Conservation (phyloP, 1,140 invertebrate species). For the Ridgeia piscesae region DNA sequence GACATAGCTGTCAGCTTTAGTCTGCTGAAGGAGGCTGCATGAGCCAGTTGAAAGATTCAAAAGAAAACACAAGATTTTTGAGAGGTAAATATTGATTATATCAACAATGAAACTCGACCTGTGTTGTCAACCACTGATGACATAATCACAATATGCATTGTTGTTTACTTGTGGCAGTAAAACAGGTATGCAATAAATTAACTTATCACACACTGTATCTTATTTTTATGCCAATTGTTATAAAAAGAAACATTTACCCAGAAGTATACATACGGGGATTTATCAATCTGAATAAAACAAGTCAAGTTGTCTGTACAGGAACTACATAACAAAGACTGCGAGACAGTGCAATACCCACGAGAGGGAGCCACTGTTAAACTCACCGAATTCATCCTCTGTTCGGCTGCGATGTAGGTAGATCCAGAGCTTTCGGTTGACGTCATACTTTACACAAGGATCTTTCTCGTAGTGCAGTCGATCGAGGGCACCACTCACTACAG, state of each 20-base stretch:
- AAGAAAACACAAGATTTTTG: too few relatives aligned
- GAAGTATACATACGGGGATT: too few relatives aligned
- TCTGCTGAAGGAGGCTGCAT: too few relatives aligned
- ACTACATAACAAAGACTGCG: background rate
- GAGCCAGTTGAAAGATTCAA: too few relatives aligned
- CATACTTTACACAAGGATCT: slow-evolving; percentile 89
- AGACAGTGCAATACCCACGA: background rate
- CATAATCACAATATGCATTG: background rate
- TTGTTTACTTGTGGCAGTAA: background rate
- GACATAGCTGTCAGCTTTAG: too few relatives aligned
- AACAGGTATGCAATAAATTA: background rate
- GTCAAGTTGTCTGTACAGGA: too few relatives aligned
- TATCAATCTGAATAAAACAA: slow-evolving; percentile 7
- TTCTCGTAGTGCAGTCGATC: slow-evolving; percentile 84
- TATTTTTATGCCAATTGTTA: background rate
- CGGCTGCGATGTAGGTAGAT: slow-evolving; percentile 82
- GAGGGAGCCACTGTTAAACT: slow-evolving; percentile 34
- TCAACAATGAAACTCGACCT: too few relatives aligned
- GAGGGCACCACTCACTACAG: slow-evolving; percentile 83
- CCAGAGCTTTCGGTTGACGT: slow-evolving; percentile 85
- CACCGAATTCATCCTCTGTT: slow-evolving; percentile 76
- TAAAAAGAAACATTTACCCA: too few relatives aligned
- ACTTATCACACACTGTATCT: background rate
- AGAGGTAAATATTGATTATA: too few relatives aligned
- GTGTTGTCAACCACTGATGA: too few relatives aligned